A percentile compares a stretch with the other conserved stretches of the same genome.
These are phyloP conservation scores for Pandion haliaetus DNA, from an alignment of 2,113 vertebrate genomes.

Conservation along the genomic window DNA sequence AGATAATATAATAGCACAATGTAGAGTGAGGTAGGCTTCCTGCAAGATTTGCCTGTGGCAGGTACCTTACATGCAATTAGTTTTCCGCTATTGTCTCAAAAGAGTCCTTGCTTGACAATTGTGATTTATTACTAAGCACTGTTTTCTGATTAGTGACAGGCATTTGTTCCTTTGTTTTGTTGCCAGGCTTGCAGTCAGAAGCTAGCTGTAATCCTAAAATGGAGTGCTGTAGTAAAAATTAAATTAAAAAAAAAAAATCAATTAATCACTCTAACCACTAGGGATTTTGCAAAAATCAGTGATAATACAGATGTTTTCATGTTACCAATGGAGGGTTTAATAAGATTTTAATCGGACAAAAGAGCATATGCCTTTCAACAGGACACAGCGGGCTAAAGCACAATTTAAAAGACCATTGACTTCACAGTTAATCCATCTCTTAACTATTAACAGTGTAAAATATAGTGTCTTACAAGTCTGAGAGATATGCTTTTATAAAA, in stretches of 20 bases:
- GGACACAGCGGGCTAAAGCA: neutral
- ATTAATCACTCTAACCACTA: neutral
- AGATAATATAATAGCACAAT: neutral
- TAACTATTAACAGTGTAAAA: neutral
- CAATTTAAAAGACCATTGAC: neutral
- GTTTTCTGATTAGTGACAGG: neutral
- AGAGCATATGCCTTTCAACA: neutral
- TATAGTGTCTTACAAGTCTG: neutral
- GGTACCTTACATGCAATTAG: neutral
- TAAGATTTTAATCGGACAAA: neutral
- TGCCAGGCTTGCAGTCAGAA: neutral
- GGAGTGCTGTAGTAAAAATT: neutral
- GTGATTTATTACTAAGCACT: neutral
- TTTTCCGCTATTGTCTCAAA: neutral
- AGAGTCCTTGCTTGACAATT: neutral
- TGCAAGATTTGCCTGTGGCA: neutral
- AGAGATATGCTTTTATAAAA: neutral
- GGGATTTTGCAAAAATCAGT: neutral
- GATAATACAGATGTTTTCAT: neutral
- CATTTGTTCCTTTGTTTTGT: neutral
- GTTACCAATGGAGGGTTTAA: neutral
- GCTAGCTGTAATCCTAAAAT: neutral
- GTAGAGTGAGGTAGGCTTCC: neutral
- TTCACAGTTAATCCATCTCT: neutral
- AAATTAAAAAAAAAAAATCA: neutral